phyloP scores from a whole-genome alignment of 2,888 invertebrate species.

The Drosophila greeni region DNA sequence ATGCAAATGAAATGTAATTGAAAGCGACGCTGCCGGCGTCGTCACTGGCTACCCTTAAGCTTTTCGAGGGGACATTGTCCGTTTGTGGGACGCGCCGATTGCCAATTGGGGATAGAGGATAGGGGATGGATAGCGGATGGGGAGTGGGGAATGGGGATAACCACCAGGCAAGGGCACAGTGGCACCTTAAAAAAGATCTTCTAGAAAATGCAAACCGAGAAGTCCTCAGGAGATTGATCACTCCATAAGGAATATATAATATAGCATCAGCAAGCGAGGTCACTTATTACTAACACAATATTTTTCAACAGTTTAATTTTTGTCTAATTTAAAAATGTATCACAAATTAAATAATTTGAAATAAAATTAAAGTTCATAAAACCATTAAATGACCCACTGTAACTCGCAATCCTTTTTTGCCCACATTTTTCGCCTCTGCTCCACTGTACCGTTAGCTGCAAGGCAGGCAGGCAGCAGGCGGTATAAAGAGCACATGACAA shows the following conservation, averaged over 20 bases:
- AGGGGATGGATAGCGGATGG: constrained; percentile 5
- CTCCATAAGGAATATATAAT: too few species aligned
- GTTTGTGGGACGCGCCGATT: constrained; percentile 60
- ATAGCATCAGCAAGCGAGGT: too few species aligned
- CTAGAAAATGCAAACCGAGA: background rate
- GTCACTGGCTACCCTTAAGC: constrained; percentile 67
- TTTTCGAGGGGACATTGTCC: constrained; percentile 70
- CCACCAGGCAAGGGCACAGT: constrained; percentile 48
- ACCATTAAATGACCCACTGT: background rate
- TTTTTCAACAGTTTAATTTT: too few species aligned
- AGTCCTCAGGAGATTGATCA: too few species aligned
- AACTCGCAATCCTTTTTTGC: constrained; percentile 14
- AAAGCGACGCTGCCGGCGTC: constrained; percentile 57
- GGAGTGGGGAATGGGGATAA: constrained; percentile 6
- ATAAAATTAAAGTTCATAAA: background rate
- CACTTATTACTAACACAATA: too few species aligned
- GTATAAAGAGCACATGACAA: constrained; percentile 52
- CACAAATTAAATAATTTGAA: background rate
- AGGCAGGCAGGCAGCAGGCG: constrained; percentile 38
- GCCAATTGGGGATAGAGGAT: constrained; percentile 10
- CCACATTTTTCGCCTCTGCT: constrained; percentile 10
- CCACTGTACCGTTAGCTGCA: constrained; percentile 50
- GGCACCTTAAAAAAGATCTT: constrained; percentile 8
- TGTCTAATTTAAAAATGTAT: too few species aligned
- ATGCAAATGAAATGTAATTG: constrained; percentile 72